Conservation (phyloP, 2,888 invertebrate species). For the Chydorus sphaericus region DNA sequence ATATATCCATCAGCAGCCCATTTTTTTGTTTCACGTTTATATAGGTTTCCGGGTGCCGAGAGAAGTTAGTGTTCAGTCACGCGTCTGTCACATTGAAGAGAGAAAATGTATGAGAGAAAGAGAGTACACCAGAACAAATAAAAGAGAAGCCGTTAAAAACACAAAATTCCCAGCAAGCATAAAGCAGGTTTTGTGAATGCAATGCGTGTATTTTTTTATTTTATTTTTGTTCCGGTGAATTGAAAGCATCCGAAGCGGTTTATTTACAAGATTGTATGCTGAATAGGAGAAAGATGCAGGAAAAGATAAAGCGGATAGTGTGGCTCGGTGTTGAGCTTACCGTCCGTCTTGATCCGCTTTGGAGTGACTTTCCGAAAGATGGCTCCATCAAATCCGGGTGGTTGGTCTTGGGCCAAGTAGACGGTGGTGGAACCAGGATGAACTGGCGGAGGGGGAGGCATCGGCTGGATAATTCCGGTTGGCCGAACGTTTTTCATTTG, state of each 20-base stretch:
- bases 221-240: not conserved
- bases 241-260: not conserved
- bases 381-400: not conserved
- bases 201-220: not conserved
- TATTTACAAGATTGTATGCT: not conserved
- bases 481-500: not conserved
- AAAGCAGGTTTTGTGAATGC: no score
- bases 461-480: not conserved
- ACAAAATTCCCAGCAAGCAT: not conserved
- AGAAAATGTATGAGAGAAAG: not conserved
- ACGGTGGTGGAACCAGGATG: constrained; percentile 8
- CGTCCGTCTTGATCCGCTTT: not conserved
- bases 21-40: not conserved
- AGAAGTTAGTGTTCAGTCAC: constrained; percentile 4
- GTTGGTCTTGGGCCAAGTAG: not conserved
- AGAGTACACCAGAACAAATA: not conserved
- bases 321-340: no score
- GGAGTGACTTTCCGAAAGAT: not conserved
- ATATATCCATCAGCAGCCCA: not conserved
- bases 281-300: not conserved
- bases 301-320: not conserved
- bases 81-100: not conserved
- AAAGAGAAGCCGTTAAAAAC: not conserved
- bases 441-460: not conserved
- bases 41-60: not conserved